A percentile compares a stretch with the other conserved stretches of the same genome.
phyloP scores from a whole-genome alignment of 2,113 vertebrate species.

The Poeciliopsis occidentalis region DNA sequence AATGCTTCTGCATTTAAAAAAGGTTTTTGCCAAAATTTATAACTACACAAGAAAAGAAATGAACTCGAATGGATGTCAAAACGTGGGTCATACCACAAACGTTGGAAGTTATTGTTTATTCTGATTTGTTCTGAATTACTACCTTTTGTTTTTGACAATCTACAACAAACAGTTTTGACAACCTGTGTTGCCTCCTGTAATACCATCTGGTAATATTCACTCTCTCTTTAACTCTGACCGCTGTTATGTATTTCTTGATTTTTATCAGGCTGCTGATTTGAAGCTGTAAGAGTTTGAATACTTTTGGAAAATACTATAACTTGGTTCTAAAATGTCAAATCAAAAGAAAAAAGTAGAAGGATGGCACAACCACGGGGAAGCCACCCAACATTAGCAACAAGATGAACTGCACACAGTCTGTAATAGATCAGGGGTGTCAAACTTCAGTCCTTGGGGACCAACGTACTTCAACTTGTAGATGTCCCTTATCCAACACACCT shows the following conservation, averaged over 20 bases:
- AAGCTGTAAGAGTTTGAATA: background rate
- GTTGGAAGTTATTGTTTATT: background rate
- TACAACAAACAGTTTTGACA: background rate
- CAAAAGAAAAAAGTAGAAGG: background rate
- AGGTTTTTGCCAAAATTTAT: no score
- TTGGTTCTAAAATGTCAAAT: background rate
- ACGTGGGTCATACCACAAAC: background rate
- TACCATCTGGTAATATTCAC: background rate
- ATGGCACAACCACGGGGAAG: background rate
- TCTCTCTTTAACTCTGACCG: background rate
- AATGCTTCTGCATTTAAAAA: background rate
- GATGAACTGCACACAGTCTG: background rate
- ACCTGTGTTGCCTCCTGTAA: background rate
- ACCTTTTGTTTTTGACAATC: no score
- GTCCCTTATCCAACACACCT: no score
- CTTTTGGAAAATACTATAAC: background rate
- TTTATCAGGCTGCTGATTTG: background rate
- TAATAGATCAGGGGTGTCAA: background rate
- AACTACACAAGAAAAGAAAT: no score
- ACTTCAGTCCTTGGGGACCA: no score
- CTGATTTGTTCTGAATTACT: background rate
- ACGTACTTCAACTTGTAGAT: no score
- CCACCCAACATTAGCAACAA: background rate
- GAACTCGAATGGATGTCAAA: background rate
- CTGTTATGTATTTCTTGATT: no score